Evolutionary conservation across 2,888 invertebrate species (phyloP), one percentile per base, ranked within the genome.

Genomic region (Mythimna vitellina): DNA sequence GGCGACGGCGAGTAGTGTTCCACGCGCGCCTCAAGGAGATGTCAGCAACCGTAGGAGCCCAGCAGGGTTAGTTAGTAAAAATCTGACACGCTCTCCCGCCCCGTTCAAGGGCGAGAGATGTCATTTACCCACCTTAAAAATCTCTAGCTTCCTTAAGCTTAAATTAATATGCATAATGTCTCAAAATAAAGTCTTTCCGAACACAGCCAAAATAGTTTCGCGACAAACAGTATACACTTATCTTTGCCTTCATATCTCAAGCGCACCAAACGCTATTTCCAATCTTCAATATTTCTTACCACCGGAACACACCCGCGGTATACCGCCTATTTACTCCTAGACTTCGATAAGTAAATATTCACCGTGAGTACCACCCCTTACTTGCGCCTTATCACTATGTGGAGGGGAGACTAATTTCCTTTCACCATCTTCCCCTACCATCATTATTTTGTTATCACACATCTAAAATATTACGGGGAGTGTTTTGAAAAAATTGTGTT

Each of bases 331-430:
- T 70, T 72, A 61, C 80, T 60, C 65, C 70, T 72, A 80, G 72
- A 70, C 70, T 51, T 51, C 67, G 85, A 82, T 82, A 85, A 82
- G 70, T 62, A 71, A 61, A 69, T 67, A 73, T 70, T 76, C 54
- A 61, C 69, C 49, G 68, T 65, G 71, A 66, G 46, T 46, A 49
- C 42, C 65, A 49, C 70, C 76, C 82, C 63, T 73, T 60, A 67
- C 68, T 68, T 56, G 60, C 51, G n/a, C 60, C 68, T 78, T 86
- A 84, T 83, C 83, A 71, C 60, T 68, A 32, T 22, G 64, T 51
- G 68, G 54, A 64, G 61, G 22, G 65, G 56, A 65, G 64, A 67
- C 78, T 82, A 79, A 85, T 85, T 84, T 85, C 84, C 84, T 84
- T 63, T 58, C 25, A 60, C 54, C 74, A 61, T 70, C 51, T 62